Percentiles rank a stretch among this genome's conserved stretches.
Conservation (phyloP, 2,113 vertebrate genomes). For the Dicrurus megarhynchus region DNA sequence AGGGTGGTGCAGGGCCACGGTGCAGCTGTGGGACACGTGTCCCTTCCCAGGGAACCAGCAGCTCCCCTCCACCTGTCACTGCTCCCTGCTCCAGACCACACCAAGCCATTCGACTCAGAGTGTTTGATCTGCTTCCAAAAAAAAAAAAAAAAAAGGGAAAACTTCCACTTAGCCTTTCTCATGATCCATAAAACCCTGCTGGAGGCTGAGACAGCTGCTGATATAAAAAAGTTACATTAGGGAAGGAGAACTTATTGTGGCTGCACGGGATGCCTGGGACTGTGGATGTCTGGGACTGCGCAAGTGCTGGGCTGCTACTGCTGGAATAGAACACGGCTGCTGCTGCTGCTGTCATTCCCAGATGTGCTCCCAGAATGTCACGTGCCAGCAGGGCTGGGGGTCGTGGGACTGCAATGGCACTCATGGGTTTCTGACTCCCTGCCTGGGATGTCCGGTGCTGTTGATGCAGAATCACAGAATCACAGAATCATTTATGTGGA, state of each 20-base stretch:
- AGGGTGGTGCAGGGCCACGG: rapidly evolving
- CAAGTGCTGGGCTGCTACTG: background rate
- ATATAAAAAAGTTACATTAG: background rate
- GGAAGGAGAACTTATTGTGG: background rate
- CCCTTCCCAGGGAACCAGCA: background rate
- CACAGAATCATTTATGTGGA: background rate
- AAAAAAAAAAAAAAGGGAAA: background rate
- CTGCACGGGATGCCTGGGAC: background rate
- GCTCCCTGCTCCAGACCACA: background rate
- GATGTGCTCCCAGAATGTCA: background rate
- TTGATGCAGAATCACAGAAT: background rate
- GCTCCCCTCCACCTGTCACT: background rate
- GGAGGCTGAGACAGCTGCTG: conserved; percentile 40
- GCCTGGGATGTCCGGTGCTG: background rate
- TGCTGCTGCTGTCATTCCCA: background rate
- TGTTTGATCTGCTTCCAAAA: background rate
- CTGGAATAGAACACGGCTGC: background rate
- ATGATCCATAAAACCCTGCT: conserved; percentile 26
- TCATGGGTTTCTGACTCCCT: background rate
- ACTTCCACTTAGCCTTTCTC: conserved; percentile 35
- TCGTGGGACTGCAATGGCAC: background rate
- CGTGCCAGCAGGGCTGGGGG: background rate
- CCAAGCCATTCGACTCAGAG: rapidly evolving
- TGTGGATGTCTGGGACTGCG: background rate
- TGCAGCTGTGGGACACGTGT: rapidly evolving